Percentiles rank a stretch among this genome's conserved stretches.
Conservation (phyloP, 2,113 vertebrate genomes). For the Passer domesticus region DNA sequence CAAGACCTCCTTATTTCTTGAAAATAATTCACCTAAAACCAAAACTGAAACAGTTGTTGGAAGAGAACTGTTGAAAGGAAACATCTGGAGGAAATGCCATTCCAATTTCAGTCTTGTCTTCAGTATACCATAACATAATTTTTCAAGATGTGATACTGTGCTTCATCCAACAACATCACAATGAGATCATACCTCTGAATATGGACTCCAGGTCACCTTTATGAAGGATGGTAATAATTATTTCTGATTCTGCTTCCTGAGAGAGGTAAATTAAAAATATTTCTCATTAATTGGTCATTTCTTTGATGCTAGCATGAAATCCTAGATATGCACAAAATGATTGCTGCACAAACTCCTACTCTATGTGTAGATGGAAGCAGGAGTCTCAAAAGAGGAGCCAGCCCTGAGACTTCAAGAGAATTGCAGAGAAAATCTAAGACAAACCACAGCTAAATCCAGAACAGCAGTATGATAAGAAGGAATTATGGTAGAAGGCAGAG, state of each 20-base stretch:
- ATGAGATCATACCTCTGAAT: constrained; percentile 38
- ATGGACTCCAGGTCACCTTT: background rate
- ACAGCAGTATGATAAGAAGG: background rate
- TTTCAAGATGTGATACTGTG: constrained; percentile 32
- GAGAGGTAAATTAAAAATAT: background rate
- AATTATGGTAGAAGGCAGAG: background rate
- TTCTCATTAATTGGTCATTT: background rate
- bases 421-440: background rate
- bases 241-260: constrained; percentile 35
- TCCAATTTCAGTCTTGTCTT: constrained; percentile 49
- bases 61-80: constrained; percentile 44
- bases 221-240: background rate
- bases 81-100: constrained; percentile 62
- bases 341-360: background rate
- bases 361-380: background rate
- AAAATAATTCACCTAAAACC: background rate
- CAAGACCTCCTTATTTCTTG: background rate
- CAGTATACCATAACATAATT: constrained; percentile 12
- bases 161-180: constrained; percentile 32
- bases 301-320: constrained; percentile 4
- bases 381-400: background rate
- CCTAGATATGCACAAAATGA: background rate
- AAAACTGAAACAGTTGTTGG: background rate
- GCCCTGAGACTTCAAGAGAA: background rate
- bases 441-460: background rate